A percentile compares a stretch with the other conserved stretches of the same genome.
These are phyloP conservation scores for Spilarctia lutea DNA, from an alignment of 2,888 invertebrate species.

Conservation along the genomic window DNA sequence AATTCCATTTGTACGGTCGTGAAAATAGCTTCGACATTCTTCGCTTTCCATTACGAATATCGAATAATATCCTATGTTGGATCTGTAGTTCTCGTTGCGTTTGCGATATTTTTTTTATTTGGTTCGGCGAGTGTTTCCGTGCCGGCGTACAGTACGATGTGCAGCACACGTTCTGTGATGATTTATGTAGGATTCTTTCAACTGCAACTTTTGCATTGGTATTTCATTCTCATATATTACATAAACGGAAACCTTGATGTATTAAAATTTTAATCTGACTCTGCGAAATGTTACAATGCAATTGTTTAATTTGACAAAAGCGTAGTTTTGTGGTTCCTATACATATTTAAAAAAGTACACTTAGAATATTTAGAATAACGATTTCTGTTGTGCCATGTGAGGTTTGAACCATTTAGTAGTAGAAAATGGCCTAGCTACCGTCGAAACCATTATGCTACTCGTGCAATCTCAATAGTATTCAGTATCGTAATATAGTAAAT, in stretches of 20 bases:
- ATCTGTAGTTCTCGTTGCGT: conserved; percentile 29
- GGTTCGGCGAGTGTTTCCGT: conserved; percentile 13
- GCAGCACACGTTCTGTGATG: conserved; percentile 20
- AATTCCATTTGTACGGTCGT: conserved; percentile 37
- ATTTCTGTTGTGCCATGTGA: too few relatives aligned
- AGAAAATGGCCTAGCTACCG: too few relatives aligned
- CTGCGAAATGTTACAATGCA: background rate
- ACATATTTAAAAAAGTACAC: background rate
- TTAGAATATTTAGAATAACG: too few relatives aligned
- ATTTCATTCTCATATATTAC: background rate
- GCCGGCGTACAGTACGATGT: conserved; percentile 23
- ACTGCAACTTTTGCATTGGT: background rate
- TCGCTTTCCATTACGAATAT: conserved; percentile 42
- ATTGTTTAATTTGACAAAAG: background rate
- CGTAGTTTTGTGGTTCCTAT: background rate
- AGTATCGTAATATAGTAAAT: background rate
- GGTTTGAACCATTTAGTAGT: too few relatives aligned
- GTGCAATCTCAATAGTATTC: background rate
- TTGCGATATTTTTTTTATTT: conserved; percentile 26
- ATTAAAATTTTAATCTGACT: background rate
- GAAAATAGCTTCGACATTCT: conserved; percentile 38
- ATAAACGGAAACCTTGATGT: background rate
- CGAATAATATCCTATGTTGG: conserved; percentile 34
- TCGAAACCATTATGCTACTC: too few relatives aligned
- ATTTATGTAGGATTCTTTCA: conserved; percentile 47